Base-by-base conservation (phyloP, 2,797 vertebrate genomes). In the Gymnothorax javanicus region DNA sequence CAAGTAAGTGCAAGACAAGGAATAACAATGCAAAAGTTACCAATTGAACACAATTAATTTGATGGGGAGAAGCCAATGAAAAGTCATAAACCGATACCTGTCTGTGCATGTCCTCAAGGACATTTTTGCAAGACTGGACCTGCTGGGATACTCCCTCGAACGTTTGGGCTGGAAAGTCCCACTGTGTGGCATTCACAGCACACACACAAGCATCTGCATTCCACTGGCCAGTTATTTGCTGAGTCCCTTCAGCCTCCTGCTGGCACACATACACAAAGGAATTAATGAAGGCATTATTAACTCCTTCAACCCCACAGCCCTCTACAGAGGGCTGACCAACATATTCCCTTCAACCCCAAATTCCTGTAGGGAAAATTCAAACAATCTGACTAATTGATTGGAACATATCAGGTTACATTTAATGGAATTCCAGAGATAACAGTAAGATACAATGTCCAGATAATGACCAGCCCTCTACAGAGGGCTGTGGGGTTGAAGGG, bases 71-170 rank as follows among this genome's bases (percentile, higher is more conserved):
- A 15, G 25, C 7, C 64, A 25, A 69, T 25, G 64, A 6, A 69
- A 69, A 25, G 23, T n/a, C 64, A 25, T 7, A 25, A 25, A 13
- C 12, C 71, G 11, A 23, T 75, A 85, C 87, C 83, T 87, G 83
- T 56, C n/a, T 54, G 15, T 79, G 75, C 43, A 79, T 50, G 43
- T 79, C 54, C 75, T n/a, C 75, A 20, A 79, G 75, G 75, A 43
- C 52, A 50, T 52, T 50, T 54, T 50, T n/a, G 15, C 75, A 79
- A 15, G 75, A 43, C 33, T 79, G 3, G 15, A 79, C 75, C 7
- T 50, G 33, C 33, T 79, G 17, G 75, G 75, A 79, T 12, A 79
- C 75, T 50, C 50, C 50, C 33, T 52, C 43, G 23, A 50, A 79
- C 13, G 1, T 52, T 50, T 79, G 33, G 2, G 75, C 75, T 0